phyloP scores from a whole-genome alignment of 1,140 invertebrate genomes.

The Conus betulinus region DNA sequence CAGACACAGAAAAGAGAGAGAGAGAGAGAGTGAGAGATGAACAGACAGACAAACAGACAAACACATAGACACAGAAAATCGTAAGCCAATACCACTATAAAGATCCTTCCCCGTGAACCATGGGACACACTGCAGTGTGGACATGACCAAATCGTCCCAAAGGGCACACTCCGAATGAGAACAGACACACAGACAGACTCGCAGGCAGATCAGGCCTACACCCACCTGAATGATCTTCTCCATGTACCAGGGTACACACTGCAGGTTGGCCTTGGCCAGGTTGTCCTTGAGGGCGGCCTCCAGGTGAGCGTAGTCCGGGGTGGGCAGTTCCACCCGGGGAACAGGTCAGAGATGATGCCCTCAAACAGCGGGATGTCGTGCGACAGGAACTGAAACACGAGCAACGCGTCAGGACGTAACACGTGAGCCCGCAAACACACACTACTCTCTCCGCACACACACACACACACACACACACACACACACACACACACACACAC shows the following conservation, averaged over 20 bases:
- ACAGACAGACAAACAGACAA: not conserved
- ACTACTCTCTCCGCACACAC: too few relatives aligned
- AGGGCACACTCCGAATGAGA: not conserved
- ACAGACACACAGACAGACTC: not conserved
- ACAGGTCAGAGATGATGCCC: constrained; percentile 76
- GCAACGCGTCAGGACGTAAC: not conserved
- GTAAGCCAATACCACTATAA: not conserved
- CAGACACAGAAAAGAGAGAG: too few relatives aligned
- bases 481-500: too few relatives aligned
- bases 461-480: too few relatives aligned
- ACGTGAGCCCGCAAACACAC: not conserved
- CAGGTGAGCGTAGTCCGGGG: constrained; percentile 80
- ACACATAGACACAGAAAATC: not conserved
- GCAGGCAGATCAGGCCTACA: not conserved
- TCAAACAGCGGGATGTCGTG: constrained; percentile 77
- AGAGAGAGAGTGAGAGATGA: too few relatives aligned
- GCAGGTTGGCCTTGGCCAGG: constrained; percentile 65
- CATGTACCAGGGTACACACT: constrained; percentile 72
- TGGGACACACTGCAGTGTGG: constrained; percentile 69
- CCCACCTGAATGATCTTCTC: constrained; percentile 75
- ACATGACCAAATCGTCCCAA: constrained; percentile 41
- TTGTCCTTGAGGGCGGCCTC: constrained; percentile 70
- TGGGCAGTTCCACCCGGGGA: constrained; percentile 72
- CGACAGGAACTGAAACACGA: constrained; percentile 72
- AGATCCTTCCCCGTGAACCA: constrained; percentile 72